Evolutionary conservation across 2,797 vertebrate genomes (phyloP), one percentile per base, ranked within the genome.

Genomic region (Benthosema pterotum): DNA sequence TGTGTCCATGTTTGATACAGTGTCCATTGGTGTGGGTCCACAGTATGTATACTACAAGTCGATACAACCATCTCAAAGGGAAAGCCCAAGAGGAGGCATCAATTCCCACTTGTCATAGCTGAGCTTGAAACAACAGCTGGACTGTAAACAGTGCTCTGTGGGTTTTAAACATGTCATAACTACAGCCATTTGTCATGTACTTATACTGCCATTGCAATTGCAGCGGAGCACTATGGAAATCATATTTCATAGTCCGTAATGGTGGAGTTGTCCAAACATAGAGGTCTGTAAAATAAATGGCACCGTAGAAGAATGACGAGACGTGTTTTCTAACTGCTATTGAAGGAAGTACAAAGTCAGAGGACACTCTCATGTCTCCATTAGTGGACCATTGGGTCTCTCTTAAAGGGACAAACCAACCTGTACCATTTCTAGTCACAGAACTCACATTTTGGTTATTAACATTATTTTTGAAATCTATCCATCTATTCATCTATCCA

Each of bases 81-180:
- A 48, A 61, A 25, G 3, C 69, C 66, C 49, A 14, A 64, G 42
- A 64, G 19, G 9, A 53, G 57, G 66, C 55, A 48, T 63, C 52
- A 51, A 42, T 66, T 68, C 47, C 51, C 52, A 47, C 63, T 64
- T 43, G 49, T 74, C 58, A 60, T 56, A 67, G 0, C 15, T 3
- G 60, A 14, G 55, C 67, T 55, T 11, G 50, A 77, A 83, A 67
- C 67, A 73, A 72, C 51, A 56, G 43, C 47, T 32, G 62, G 67
- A n/a, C 66, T 68, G 63, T 75, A 82, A 83, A 84, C 85, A 82
- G 46, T 75, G 62, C 63, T 77, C 69, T 78, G 50, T 28, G 55
- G 60, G 19, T 76, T 85, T 83, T 80, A 89, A 87, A 85, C 74
- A 80, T 77, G 78, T 77, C 82, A 78, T 67, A 79, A 78, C 74